Evolutionary conservation across 2,113 vertebrate species (phyloP).

Genomic region (Bubo blakistoni): DNA sequence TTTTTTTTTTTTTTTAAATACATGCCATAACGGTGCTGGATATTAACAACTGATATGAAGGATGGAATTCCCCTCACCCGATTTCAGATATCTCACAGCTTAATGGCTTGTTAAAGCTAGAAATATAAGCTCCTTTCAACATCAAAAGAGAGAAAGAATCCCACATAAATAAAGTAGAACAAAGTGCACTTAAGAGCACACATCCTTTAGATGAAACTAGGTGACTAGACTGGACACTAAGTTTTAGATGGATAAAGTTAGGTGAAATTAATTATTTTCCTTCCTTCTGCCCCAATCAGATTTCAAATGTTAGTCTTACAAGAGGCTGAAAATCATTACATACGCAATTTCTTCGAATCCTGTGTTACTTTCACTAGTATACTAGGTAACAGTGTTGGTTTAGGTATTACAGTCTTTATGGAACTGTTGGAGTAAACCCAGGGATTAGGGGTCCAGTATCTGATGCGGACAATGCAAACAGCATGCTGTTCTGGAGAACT

Average conservation of each 20-base stretch:
- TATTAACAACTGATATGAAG: background rate
- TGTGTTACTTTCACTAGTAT: background rate
- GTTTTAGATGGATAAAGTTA: background rate
- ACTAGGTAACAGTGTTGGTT: background rate
- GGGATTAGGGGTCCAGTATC: background rate
- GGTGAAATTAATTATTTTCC: background rate
- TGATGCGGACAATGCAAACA: background rate
- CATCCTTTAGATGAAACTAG: background rate
- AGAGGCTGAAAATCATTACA: background rate
- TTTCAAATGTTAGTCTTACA: background rate
- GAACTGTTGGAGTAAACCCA: background rate
- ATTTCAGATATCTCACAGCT: background rate
- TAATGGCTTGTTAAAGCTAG: background rate
- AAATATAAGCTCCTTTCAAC: background rate
- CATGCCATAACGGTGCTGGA: accelerated
- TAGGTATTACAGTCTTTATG: background rate
- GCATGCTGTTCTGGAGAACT: background rate
- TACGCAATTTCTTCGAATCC: background rate
- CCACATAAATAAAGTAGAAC: background rate
- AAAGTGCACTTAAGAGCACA: background rate
- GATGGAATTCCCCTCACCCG: accelerated
- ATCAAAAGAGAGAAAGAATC: background rate
- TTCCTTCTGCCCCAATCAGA: background rate
- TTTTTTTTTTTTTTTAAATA: background rate
- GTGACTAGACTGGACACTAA: background rate